Base-by-base conservation (phyloP, 1,140 invertebrate genomes). In the Coenobita brevimanus region DNA sequence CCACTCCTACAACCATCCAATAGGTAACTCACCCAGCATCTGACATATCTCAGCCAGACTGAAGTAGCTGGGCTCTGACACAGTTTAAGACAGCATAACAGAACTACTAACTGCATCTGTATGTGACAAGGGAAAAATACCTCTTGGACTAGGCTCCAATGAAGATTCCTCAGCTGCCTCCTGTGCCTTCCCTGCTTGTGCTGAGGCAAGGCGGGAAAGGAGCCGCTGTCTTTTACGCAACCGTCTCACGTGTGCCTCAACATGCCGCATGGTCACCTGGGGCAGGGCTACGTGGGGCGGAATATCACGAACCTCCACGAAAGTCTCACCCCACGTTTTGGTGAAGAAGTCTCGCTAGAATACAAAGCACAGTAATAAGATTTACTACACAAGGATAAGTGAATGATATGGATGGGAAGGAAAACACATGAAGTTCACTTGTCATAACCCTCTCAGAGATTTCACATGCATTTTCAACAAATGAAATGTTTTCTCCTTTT, bases 281-380 rank as follows among this genome's bases (percentile, higher is more conserved):
- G 97, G 97, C 88, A 99, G 93, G 92, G 96, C 96, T 1, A 95
- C 94, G 91, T 96, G 96, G 82, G 95, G 95, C 30, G 95, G 94
- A 91, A 99, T 95, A 24, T 95, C 94, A 36, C 94, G 93, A 91
- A 95, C 96, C 88, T 98, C 97, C 8, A 98, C 94, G 93, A 99
- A 99, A 84, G 95, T 94, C 91, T 99, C 98, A 60, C 99, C 98
- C 99, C 99, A 99, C 89, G 97, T 98, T 93, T 97, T 98, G 0
- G 98, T 99, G 91, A 99, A 98, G 91, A 99, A 98, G 92, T 98
- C 97, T 91, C 93, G 93, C 93, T 92, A 93, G 92, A 92, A 85
- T 60, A 54, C n/a, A 36, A 3, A 27, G 27, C 0, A 33, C 33
- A 36, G 36, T 81, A 6, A 62, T 27, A 33, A 50, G 24, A 73